Conservation (phyloP, 2,113 vertebrate species). For the Oncorhynchus masou region DNA sequence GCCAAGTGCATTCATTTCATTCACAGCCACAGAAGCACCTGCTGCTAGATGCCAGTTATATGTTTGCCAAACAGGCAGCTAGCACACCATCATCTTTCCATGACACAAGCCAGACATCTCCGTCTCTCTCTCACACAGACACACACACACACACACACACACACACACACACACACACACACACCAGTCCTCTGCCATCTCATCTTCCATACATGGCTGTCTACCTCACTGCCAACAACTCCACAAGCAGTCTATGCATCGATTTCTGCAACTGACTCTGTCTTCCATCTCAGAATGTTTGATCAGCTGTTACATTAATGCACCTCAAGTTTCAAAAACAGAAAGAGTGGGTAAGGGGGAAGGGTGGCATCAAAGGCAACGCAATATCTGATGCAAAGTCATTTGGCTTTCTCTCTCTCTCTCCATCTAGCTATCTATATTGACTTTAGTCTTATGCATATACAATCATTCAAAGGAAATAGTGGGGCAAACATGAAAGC, state of each 20-base stretch:
- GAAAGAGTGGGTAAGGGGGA: neutral
- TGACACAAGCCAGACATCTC: constrained; percentile 45
- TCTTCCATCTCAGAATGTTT: constrained; percentile 21
- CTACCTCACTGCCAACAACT: constrained; percentile 17
- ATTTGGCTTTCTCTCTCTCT: neutral
- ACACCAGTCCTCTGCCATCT: constrained; percentile 34
- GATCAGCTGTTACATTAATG: constrained; percentile 14
- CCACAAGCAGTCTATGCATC: constrained; percentile 8
- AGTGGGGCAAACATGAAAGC: no score
- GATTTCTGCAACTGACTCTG: constrained; percentile 41
- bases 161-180: constrained; percentile 5
- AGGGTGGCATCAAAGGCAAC: neutral
- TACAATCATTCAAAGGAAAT: neutral
- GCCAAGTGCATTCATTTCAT: constrained; percentile 17
- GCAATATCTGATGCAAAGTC: neutral
- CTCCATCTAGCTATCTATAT: neutral
- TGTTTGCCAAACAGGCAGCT: constrained; percentile 17
- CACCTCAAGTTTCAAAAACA: constrained; percentile 14
- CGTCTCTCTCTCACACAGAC: constrained; percentile 6
- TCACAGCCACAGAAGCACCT: constrained; percentile 21
- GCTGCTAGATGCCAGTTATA: constrained; percentile 49
- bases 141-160: constrained; percentile 6
- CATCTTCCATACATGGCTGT: constrained; percentile 41
- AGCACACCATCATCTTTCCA: neutral
- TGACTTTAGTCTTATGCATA: neutral